Conservation (phyloP, 1,140 invertebrate species). For the Periplaneta americana region DNA sequence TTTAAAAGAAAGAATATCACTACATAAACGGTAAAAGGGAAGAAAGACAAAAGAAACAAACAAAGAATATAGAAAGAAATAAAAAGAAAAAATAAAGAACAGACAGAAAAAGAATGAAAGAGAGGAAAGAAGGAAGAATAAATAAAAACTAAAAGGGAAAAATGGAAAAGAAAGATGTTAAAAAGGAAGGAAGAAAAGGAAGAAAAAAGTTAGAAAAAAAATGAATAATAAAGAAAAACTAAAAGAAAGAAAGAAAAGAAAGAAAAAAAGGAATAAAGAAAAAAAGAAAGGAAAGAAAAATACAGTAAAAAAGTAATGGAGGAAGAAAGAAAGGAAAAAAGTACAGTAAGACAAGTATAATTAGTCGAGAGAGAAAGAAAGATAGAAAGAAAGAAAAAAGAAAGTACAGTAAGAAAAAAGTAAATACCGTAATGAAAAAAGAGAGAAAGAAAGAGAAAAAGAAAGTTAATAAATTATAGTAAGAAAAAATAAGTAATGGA, state of each 20-base stretch:
- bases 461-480: neutral
- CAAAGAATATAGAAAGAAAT: neutral
- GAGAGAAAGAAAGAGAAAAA: neutral
- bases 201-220: neutral
- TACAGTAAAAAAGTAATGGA: neutral
- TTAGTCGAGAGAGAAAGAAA: neutral
- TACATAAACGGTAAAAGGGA: neutral
- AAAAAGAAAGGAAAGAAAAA: neutral
- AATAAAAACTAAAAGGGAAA: neutral
- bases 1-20: neutral
- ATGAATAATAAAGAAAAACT: neutral
- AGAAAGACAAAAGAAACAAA: neutral
- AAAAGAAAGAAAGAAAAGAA: neutral
- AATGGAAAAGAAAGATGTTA: neutral
- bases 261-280: neutral
- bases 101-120: neutral
- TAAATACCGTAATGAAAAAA: neutral
- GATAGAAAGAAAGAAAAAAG: neutral
- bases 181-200: neutral
- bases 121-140: neutral
- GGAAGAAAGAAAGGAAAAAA: neutral
- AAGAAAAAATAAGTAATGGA: neutral
- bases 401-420: neutral
- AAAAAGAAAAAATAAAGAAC: neutral
- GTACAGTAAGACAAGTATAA: neutral